Base-by-base conservation (phyloP, 35 echinoderm and acorn worm species). In the Acanthaster planci region DNA sequence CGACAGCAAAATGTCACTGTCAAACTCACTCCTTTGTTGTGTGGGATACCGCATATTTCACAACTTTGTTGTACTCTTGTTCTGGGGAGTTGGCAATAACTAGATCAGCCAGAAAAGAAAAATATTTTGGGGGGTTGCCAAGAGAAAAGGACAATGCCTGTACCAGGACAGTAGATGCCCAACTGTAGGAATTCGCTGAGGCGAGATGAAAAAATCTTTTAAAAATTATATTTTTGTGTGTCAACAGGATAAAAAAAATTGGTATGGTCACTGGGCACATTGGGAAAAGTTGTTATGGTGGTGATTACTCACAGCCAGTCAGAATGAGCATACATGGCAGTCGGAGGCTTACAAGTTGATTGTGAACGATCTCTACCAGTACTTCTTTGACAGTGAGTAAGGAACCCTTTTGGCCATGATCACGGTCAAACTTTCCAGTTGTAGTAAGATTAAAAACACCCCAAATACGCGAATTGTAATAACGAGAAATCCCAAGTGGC, bases 191-290 rank as follows among this genome's bases (percentile, higher is more conserved):
- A 26, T 30, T 34, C 64, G 30, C 34, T 9, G n/a, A 72, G 64
- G 64, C 64, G 30, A 31, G 23, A 34, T 27, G 64, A 26, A 72
- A 35, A 26, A 26, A 72, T 72, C 55, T 54, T 56, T 82, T 72
- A 72, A 35, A 26, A 26, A 72, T 72, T 82, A 29, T 56, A 55
- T 72, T 72, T 80, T 31, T 6, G 77, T 19, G 77, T 21, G 77
- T n/a, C n/a, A n/a, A n/a, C 23, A 32, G 59, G 60, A 7, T 31
- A 26, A 27, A 26, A 72, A 72, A 67, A 72, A 72, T 72, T 72
- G 64, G 64, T 72, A 72, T 72, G 64, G 64, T 72, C 64, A 72
- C 64, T 72, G 64, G 64, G 7, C 23, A 72, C 30, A 12, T 72
- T 72, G 64, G 22, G 30, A 26, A 72, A 29, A 72, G 10, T 29